A percentile compares a stretch with the other conserved stretches of the same genome.
Conservation (phyloP, 1,140 invertebrate species). For the Drosophila malerkotliana region DNA sequence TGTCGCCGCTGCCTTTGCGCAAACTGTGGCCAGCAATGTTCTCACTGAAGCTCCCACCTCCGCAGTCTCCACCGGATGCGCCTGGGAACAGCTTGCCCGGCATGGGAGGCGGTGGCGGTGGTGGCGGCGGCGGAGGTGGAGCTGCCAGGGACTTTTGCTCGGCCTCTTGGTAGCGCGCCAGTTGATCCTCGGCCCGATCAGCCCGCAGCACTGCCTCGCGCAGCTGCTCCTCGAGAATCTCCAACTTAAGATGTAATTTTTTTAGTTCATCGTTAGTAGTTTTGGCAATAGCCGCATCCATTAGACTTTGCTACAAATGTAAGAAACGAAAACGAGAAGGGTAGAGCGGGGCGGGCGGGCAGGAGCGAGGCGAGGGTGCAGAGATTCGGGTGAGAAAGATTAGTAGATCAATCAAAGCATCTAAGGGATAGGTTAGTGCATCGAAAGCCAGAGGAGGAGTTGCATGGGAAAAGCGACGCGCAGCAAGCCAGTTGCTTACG, state of each 20-base stretch:
- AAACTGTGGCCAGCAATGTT: constrained; percentile 67
- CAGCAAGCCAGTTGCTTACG: constrained; percentile 63
- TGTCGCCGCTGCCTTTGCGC: constrained; percentile 61
- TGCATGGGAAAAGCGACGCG: constrained; percentile 23
- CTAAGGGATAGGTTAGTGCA: constrained; percentile 48
- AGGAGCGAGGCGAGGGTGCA: constrained; percentile 30
- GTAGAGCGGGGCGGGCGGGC: constrained; percentile 37
- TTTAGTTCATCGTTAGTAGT: constrained; percentile 84
- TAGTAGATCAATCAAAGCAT: constrained; percentile 52
- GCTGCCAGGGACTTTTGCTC: constrained; percentile 28
- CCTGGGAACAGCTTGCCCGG: constrained; percentile 23
- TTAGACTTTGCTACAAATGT: constrained; percentile 77
- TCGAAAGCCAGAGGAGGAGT: constrained; percentile 12
- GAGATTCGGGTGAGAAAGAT: constrained; percentile 63
- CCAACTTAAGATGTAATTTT: constrained; percentile 83
- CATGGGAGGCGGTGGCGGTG: constrained; percentile 47
- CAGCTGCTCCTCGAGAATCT: constrained; percentile 81
- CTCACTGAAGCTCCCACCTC: constrained; percentile 55
- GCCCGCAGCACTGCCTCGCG: constrained; percentile 64
- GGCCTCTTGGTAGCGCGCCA: constrained; percentile 52
- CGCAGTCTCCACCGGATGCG: constrained; percentile 13
- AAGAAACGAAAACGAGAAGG: constrained; percentile 48
- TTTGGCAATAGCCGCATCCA: constrained; percentile 83
- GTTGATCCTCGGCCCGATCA: constrained; percentile 73
- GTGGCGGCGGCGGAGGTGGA: constrained; percentile 56